Evolutionary conservation across 2,888 invertebrate species (phyloP).

Genomic region (Scaptomyza parva): DNA sequence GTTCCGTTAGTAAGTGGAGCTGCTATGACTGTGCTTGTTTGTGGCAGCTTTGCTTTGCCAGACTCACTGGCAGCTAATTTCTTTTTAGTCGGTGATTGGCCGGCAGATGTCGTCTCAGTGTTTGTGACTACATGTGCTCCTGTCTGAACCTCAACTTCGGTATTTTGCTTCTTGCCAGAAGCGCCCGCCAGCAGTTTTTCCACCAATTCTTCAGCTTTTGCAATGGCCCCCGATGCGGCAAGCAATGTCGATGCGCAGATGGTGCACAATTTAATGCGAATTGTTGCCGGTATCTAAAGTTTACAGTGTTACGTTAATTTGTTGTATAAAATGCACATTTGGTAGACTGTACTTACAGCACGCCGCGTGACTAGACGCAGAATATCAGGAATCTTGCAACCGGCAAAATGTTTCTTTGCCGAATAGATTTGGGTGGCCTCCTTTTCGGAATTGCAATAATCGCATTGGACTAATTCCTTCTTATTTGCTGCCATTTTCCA

Average conservation of each 20-base stretch:
- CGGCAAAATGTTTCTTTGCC: conserved; percentile 42
- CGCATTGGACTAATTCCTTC: conserved; percentile 29
- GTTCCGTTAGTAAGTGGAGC: not conserved
- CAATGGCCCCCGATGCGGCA: conserved; percentile 26
- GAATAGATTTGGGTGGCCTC: conserved; percentile 38
- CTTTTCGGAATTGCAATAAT: conserved; percentile 40
- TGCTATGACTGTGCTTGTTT: not conserved
- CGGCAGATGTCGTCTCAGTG: not conserved
- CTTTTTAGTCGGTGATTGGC: not conserved
- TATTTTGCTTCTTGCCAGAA: not conserved
- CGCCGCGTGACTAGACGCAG: conserved; percentile 34
- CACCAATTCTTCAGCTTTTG: conserved; percentile 26
- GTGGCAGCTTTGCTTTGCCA: not conserved
- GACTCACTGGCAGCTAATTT: not conserved
- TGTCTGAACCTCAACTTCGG: not conserved
- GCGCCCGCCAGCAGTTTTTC: not conserved
- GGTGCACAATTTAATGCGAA: conserved; percentile 50
- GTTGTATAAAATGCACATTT: too few relatives aligned
- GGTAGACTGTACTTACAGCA: conserved; percentile 51
- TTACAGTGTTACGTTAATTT: not conserved
- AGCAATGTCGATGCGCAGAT: conserved; percentile 42
- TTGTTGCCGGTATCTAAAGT: conserved; percentile 33
- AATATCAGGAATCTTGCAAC: conserved; percentile 49
- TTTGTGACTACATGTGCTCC: not conserved
- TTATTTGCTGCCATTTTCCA: conserved; percentile 32